These are phyloP conservation scores for Macroglossus sobrinus DNA, from an alignment of 2,113 vertebrate genomes.

Conservation along the genomic window DNA sequence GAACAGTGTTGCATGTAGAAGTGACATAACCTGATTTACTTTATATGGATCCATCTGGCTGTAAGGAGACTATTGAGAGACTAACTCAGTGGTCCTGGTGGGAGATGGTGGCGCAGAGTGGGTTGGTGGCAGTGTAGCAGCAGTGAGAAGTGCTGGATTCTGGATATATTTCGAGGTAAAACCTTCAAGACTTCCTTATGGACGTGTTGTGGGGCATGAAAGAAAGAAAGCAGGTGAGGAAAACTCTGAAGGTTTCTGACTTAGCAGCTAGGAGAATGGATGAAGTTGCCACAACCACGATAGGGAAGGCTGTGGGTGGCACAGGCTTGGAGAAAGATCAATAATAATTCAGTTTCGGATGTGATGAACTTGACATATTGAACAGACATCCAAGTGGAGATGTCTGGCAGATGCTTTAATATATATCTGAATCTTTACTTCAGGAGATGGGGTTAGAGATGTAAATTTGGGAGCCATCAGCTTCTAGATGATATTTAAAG, in stretches of 20 bases:
- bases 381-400: background rate
- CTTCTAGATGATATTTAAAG: background rate
- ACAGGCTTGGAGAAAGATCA: background rate
- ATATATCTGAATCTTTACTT: background rate
- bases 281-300: background rate
- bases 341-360: background rate
- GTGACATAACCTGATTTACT: background rate
- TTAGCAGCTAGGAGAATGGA: background rate
- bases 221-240: background rate
- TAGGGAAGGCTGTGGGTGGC: background rate
- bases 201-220: background rate
- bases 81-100: background rate
- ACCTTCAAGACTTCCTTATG: background rate
- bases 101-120: background rate
- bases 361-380: background rate
- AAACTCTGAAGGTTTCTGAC: background rate
- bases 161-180: background rate
- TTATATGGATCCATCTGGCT: background rate
- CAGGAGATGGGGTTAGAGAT: background rate
- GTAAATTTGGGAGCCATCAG: background rate
- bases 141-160: background rate
- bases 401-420: background rate
- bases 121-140: fast-evolving
- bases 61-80: background rate
- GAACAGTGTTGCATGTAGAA: background rate